These are phyloP conservation scores for Trypoxylon attenuatum DNA, from an alignment of 2,888 invertebrate species.

Conservation along the genomic window DNA sequence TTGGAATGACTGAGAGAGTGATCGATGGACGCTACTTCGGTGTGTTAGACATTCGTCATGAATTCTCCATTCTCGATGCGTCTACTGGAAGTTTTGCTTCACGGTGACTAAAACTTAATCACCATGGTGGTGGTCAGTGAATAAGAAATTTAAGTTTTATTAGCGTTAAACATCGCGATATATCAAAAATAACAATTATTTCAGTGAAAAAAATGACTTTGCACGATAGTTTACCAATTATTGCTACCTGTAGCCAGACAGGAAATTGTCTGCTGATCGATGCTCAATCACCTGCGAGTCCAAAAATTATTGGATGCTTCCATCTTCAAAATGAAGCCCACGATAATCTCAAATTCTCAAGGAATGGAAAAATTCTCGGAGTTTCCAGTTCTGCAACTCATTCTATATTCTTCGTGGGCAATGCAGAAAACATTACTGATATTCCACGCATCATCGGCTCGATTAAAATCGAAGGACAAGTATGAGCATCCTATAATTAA, in stretches of 20 bases:
- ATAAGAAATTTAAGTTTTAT: background rate
- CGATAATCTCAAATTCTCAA: conserved; percentile 59
- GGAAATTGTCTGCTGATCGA: conserved; percentile 59
- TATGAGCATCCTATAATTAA: too few species aligned
- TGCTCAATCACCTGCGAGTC: conserved; percentile 10
- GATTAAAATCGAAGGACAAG: background rate
- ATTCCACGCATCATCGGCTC: background rate
- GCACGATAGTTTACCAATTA: conserved; percentile 18
- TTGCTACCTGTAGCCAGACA: conserved; percentile 32
- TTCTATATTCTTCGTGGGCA: background rate
- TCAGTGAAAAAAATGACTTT: conserved; percentile 7
- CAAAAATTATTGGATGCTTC: conserved; percentile 41
- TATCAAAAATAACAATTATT: background rate
- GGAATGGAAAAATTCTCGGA: conserved; percentile 46
- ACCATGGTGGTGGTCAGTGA: conserved; percentile 57
- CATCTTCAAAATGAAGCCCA: conserved; percentile 53
- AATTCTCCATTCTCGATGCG: conserved; percentile 51
- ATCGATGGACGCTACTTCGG: conserved; percentile 13
- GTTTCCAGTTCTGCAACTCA: conserved; percentile 21
- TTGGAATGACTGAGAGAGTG: conserved; percentile 30
- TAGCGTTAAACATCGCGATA: too few species aligned
- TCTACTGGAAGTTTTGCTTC: conserved; percentile 34
- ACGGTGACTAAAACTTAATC: conserved; percentile 16
- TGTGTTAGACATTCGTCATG: conserved; percentile 43
- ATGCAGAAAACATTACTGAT: background rate